Base-by-base conservation (phyloP, 2,888 invertebrate species). In the Agrotis clavis region DNA sequence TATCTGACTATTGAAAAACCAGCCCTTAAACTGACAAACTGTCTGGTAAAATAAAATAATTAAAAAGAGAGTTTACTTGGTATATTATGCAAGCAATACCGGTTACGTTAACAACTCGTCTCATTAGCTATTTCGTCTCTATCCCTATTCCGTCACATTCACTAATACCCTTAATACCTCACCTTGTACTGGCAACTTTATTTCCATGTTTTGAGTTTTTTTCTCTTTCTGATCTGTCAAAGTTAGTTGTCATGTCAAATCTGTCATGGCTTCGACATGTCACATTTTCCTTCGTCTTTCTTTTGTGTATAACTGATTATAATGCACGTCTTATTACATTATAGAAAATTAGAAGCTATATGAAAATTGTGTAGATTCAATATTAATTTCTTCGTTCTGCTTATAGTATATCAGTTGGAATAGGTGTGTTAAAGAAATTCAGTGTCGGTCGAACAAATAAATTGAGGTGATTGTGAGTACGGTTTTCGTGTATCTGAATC, bases 391-490 rank as follows among this genome's bases (percentile, higher is more conserved):
- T 16, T 62, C 35, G 53, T 64, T 68, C 30, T 35, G 16, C 50
- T 35, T 35, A 64, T 67, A 60, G 74, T 75, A 62, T 30, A 51
- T 61, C 57, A 48, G 67, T 74, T 71, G 56, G 45, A 71, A 68
- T 67, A 68, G 61, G 62, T 47, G 67, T 79, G 69, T 59, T 48
- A 66, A n/a, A 77, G 53, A 65, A 77, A 70, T 81, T 83, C 69
- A 81, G 88, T 87, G 80, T 86, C 79, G 72, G 60, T 86, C 78
- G 83, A 88, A 89, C 84, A 86, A 86, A 84, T 88, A 86, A 81
- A 85, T 82, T 84, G 83, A 85, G 86, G 90, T 92, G 92, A 91
- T 92, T 87, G 92, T 93, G 93, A 93, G 91, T 92, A 91, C 89
- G 86, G 88, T 85, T 91, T 89, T 85, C 82, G 81, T 87, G 86